Evolutionary conservation across 2,888 invertebrate species (phyloP), one percentile per base, ranked within the genome.

Genomic region (Gastracanthus pulcherrimus): DNA sequence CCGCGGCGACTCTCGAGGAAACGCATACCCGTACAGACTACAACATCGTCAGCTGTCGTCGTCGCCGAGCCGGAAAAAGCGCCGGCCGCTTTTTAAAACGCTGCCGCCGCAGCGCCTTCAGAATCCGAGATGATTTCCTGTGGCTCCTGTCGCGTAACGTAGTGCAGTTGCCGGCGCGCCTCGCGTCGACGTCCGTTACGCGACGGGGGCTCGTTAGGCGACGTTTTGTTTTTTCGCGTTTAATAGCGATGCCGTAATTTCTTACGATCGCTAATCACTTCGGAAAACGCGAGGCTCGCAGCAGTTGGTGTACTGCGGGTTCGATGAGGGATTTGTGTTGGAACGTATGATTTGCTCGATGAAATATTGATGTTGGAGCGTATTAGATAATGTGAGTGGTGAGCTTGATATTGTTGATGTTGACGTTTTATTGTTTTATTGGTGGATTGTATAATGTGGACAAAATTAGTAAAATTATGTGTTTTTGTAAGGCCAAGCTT

Each of bases 61-160:
- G n/a, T n/a, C n/a, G n/a, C n/a, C n/a, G n/a, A n/a, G n/a, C n/a
- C n/a, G 60, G 19, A 69, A 58, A 69, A 69, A 23, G 11, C 26
- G 3, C 34, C 41, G 48, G 23, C 76, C 23, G 36, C 38, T 76
- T 76, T 76, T 76, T 76, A 67, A 69, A 76, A 58, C 45, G 9
- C 11, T n/a, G 7, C 13, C 16, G 45, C 51, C 34, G 72, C n/a
- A n/a, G n/a, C n/a, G n/a, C n/a, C 74, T 67, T 23, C 16, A 60
- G 79, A 80, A 70, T 80, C 66, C 36, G 45, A 60, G 51, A 75
- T 64, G 64, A 76, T 70, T 62, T 75, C 75, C 51, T 75, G 67
- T 36, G 58, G 26, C 23, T 9, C 19, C n/a, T n/a, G 26, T 55
- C 26, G 26, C 55, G 55, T n/a, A n/a, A n/a, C n/a, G n/a, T n/a